phyloP scores from a whole-genome alignment of 2,888 invertebrate species.

The Lymantria monacha region DNA sequence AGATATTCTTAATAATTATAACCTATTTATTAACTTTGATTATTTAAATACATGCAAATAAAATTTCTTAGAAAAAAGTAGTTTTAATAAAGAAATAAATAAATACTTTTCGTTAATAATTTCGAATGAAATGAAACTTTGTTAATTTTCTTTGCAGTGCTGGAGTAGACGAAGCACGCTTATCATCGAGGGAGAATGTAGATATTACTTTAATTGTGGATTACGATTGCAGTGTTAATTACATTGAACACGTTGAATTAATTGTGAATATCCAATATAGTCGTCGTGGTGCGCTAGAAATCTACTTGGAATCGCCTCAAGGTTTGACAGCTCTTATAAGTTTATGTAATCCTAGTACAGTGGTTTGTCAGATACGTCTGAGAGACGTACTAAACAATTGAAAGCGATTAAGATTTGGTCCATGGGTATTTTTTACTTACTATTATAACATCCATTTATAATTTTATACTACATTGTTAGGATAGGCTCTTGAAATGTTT shows the following conservation, averaged over 20 bases:
- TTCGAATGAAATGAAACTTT: no score
- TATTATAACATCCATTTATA: no score
- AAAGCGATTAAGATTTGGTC: conserved; percentile 5
- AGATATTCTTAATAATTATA: background rate
- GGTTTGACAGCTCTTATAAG: conserved; percentile 70
- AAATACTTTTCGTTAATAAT: no score
- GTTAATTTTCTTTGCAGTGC: conserved; percentile 15
- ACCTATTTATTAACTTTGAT: background rate
- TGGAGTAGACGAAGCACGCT: conserved; percentile 15
- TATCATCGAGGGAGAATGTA: conserved; percentile 46
- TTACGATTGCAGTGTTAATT: conserved; percentile 84
- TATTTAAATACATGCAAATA: no score
- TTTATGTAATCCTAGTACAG: background rate
- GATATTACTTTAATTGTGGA: conserved; percentile 71
- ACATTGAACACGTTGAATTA: conserved; percentile 93
- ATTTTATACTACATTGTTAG: no score
- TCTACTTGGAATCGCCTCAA: conserved; percentile 88
- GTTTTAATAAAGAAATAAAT: no score
- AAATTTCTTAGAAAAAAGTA: no score
- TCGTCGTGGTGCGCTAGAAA: conserved; percentile 88
- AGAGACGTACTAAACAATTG: conserved; percentile 9
- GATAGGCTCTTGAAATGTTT: no score
- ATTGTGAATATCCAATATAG: conserved; percentile 86
- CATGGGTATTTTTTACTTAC: background rate
- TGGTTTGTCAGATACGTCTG: conserved; percentile 35